phyloP scores from a whole-genome alignment of 2,888 invertebrate species.

The Patella depressa region DNA sequence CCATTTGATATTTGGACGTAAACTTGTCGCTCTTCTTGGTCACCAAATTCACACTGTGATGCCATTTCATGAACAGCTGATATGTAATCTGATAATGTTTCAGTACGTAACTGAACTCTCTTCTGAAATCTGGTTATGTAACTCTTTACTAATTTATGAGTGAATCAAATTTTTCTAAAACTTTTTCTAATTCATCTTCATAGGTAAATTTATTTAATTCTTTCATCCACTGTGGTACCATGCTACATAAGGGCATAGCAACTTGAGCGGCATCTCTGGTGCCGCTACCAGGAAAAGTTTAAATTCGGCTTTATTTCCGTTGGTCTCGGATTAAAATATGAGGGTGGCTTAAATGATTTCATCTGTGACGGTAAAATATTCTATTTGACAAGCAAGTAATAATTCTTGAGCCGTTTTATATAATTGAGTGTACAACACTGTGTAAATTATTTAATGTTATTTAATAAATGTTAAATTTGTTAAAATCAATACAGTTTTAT shows the following conservation, averaged over 20 bases:
- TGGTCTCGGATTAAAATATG: neutral
- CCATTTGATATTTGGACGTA: neutral
- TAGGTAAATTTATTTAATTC: neutral
- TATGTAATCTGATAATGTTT: neutral
- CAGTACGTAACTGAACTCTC: neutral
- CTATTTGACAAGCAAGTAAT: neutral
- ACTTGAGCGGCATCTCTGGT: neutral
- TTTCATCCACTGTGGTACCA: constrained; percentile 1
- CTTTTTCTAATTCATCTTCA: neutral
- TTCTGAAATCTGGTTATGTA: constrained; percentile 2
- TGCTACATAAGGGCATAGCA: constrained; percentile 5
- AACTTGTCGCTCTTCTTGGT: neutral
- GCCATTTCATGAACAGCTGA: neutral
- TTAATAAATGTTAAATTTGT: no score
- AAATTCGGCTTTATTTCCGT: neutral
- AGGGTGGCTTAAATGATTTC: neutral
- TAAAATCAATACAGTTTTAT: no score
- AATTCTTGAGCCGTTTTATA: neutral
- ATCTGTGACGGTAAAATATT: neutral
- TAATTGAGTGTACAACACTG: neutral
- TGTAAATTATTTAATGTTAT: no score
- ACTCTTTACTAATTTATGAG: neutral
- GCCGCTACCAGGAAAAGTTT: neutral
- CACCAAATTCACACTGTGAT: neutral
- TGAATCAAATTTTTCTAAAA: neutral